Evolutionary conservation across 2,888 invertebrate species (phyloP), one percentile per base, ranked within the genome.

Genomic region (Tridacna crocea): DNA sequence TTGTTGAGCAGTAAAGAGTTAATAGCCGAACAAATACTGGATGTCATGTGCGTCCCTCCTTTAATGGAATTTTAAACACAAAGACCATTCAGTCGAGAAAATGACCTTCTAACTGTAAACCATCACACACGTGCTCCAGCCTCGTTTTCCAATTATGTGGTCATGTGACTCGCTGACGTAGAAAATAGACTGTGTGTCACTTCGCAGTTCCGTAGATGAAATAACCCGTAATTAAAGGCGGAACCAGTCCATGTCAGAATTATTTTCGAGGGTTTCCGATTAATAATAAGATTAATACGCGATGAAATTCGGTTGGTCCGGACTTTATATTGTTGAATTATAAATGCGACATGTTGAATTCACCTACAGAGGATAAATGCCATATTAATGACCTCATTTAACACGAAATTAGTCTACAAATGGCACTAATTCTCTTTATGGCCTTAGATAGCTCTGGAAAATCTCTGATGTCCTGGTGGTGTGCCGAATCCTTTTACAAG

Each of bases 91-190:
- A 70, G n/a, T 70, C 70, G 70, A 51, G 24, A 70, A 70, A 70
- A 70, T 70, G 70, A 70, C 70, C 70, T 61, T 70, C 70, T 70
- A 46, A 70, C 70, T 24, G 70, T 51, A 70, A 70, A 70, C 70
- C 70, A 48, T 70, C 70, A 19, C 22, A 47, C 74, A 70, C 74
- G 58, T 76, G 61, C 48, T 58, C 68, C 22, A 51, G 77, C 65
- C 74, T 79, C 83, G 76, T 80, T 82, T 78, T 76, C 75, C 81
- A 79, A 74, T 82, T 79, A 86, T 74, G 48, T 13, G 22, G 79
- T 60, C 83, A 80, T 80, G 78, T 75, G 82, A 11, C 66, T 26
- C n/a, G 47, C 75, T 68, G 84, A 76, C 74, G 78, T 80, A 75
- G 77, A 80, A 78, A 82, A 76, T 75, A 72, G 79, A 68, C 74